These are phyloP conservation scores for Ahaetulla prasina DNA, from an alignment of 2,113 vertebrate genomes.

Conservation along the genomic window DNA sequence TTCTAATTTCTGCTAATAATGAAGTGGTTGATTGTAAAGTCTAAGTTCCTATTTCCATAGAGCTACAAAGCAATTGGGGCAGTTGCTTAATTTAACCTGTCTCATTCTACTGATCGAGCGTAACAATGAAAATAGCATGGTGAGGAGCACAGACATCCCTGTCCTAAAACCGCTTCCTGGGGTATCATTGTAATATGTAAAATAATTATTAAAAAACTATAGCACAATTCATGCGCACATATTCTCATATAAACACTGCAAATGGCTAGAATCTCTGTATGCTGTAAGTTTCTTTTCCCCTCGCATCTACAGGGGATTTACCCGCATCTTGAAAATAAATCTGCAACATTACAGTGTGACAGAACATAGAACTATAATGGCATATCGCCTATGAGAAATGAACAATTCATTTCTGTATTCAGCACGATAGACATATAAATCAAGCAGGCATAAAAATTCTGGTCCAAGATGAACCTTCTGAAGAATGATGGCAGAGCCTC, in stretches of 20 bases:
- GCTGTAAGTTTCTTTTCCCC: neutral
- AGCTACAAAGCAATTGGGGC: neutral
- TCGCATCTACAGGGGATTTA: neutral
- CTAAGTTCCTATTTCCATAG: neutral
- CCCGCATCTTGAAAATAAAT: neutral
- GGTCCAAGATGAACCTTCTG: neutral
- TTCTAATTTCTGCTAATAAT: neutral
- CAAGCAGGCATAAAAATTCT: neutral
- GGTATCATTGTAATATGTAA: neutral
- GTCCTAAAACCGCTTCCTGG: no score
- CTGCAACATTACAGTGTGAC: neutral
- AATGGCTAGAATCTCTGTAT: neutral
- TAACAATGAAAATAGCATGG: neutral
- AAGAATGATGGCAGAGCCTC: neutral
- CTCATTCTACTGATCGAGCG: neutral
- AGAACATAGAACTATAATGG: neutral
- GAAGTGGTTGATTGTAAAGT: neutral
- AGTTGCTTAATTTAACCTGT: no score
- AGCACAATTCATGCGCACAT: neutral
- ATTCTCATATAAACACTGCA: neutral
- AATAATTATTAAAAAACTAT: neutral
- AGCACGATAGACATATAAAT: neutral
- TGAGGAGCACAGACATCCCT: neutral
- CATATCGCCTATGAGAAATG: neutral
- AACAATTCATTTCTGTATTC: neutral